Evolutionary conservation across 2,888 invertebrate species (phyloP).

Genomic region (Ernsta delagoae): DNA sequence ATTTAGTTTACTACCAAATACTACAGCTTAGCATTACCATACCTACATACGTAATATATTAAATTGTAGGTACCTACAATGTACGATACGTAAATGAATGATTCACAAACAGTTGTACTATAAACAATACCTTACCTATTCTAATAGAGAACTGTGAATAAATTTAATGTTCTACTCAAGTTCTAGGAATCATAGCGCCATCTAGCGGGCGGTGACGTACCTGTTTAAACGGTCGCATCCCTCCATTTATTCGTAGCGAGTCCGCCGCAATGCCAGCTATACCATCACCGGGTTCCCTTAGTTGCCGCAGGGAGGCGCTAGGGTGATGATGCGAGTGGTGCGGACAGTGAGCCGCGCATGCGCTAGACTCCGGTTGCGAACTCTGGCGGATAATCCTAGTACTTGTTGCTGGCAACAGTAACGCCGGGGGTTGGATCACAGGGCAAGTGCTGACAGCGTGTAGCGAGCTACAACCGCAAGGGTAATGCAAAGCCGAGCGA

Average conservation of each 20-base stretch:
- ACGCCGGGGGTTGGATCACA: conserved; percentile 88
- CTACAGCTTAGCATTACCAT: neutral
- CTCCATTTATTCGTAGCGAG: conserved; percentile 97
- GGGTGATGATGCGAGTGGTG: conserved; percentile 89
- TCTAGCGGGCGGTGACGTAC: conserved; percentile 82
- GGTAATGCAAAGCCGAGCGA: conserved; percentile 88
- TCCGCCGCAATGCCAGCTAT: conserved; percentile 98
- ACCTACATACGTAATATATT: too few relatives aligned
- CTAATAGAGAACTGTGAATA: neutral
- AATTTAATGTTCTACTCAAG: conserved; percentile 15
- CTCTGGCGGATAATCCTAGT: conserved; percentile 95
- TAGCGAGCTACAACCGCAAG: conserved; percentile 83
- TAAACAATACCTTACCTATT: too few relatives aligned
- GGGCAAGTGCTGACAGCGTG: conserved; percentile 87
- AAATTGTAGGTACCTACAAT: too few relatives aligned
- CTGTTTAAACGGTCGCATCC: conserved; percentile 98
- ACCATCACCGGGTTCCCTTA: conserved; percentile 92
- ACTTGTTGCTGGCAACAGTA: conserved; percentile 89
- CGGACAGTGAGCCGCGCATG: conserved; percentile 87
- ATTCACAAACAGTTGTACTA: neutral
- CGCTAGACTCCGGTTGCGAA: conserved; percentile 92
- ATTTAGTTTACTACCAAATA: neutral
- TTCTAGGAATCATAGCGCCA: conserved; percentile 67
- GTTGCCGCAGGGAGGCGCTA: conserved; percentile 94
- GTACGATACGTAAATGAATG: too few relatives aligned